Percentiles rank a stretch among this genome's conserved stretches.
These are phyloP conservation scores for Watsonalla binaria DNA, from an alignment of 2,888 invertebrate genomes.

Conservation along the genomic window DNA sequence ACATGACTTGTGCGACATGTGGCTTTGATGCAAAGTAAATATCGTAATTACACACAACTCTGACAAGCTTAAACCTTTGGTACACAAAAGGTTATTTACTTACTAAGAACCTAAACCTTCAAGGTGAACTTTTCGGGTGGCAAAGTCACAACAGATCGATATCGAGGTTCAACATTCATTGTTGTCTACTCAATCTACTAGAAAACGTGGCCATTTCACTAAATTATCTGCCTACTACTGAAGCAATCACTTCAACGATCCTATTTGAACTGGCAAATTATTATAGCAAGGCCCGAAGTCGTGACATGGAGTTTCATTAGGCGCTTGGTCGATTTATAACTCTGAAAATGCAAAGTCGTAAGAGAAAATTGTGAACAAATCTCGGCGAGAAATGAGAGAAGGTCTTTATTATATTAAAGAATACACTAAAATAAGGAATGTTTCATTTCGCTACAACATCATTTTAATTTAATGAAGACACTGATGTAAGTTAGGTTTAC, in stretches of 20 bases:
- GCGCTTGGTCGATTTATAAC: constrained; percentile 49
- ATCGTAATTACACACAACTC: constrained; percentile 8
- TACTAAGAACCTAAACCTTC: constrained; percentile 25
- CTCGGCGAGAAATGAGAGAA: constrained; percentile 44
- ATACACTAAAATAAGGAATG: constrained; percentile 38
- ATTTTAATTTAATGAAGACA: no score
- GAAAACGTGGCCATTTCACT: not conserved
- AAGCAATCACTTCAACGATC: constrained; percentile 4
- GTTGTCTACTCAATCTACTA: not conserved
- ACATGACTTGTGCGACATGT: not conserved
- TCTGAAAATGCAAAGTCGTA: constrained; percentile 48
- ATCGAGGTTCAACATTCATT: constrained; percentile 7
- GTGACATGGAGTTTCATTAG: constrained; percentile 61
- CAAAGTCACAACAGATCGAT: constrained; percentile 37
- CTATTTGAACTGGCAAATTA: constrained; percentile 28
- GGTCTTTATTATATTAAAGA: constrained; percentile 46
- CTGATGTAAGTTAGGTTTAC: no score
- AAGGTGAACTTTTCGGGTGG: constrained; percentile 31
- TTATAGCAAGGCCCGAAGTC: constrained; percentile 40
- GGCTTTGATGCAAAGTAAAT: not conserved
- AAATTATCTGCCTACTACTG: not conserved
- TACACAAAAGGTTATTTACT: constrained; percentile 25
- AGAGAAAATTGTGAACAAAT: constrained; percentile 54
- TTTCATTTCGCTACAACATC: constrained; percentile 8
- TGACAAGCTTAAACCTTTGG: constrained; percentile 27